Evolutionary conservation across 2,797 vertebrate species (phyloP), one percentile per base, ranked within the genome.

Genomic region (Pelochelys cantorii): DNA sequence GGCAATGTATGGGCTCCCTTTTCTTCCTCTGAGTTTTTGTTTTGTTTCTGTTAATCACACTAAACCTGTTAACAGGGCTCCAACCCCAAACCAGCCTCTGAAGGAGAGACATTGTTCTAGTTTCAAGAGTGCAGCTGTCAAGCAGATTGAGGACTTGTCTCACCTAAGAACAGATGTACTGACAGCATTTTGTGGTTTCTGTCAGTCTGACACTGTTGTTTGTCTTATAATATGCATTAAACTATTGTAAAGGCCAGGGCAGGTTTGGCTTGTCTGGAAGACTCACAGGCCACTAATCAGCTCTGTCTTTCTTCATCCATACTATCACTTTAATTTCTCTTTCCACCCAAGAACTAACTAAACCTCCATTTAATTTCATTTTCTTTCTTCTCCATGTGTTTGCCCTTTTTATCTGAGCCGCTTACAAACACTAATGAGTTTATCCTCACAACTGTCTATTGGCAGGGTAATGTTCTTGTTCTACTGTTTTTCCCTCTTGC

Each of bases 141-240:
- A 78, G 0, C 3, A 75, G 18, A 1, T 1, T 0, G 1, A 92
- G 77, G 9, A 48, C 80, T 85, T 0, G 0, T 29, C 0, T 29
- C 77, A 52, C 62, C 80, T 4, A 31, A 48, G 90, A 53, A 2
- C 5, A 0, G 0, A 5, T 57, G 86, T 82, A 22, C 48, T 25
- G 1, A 0, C 53, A 0, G 11, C 0, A 18, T 79, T 62, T 27
- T 8, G 53, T 20, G 81, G 10, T 6, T 2, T 11, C 12, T 11
- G 3, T 20, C 82, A 77, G 23, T 5, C 54, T 79, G 91, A 81
- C 65, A 25, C 82, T 34, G 84, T 87, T 91, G 55, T 2, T 62
- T 79, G 25, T 2, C 52, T 27, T 53, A 0, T 27, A 3, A 7
- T 0, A 8, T 10, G 29, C 48, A 1, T 34, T n/a, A 52, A 77